Evolutionary conservation across 2,797 vertebrate species (phyloP), one percentile per base, ranked within the genome.

Genomic region (Bufotes viridis): DNA sequence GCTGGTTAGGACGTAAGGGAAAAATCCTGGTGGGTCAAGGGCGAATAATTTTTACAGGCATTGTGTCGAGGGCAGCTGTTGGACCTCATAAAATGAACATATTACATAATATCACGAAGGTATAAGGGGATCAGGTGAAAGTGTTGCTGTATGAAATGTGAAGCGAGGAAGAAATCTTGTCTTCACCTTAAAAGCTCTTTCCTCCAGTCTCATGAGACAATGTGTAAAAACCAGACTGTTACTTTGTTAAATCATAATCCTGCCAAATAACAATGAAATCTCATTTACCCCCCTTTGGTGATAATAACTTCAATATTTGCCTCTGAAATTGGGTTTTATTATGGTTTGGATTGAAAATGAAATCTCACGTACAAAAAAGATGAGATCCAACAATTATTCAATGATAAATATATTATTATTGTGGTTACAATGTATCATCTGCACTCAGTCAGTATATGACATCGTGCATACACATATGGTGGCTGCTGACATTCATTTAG

Each of bases 91-190:
- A 34, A 70, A 34, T 7, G 34, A 7, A 42, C 17, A 18, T 8
- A 9, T 24, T 67, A 13, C 24, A 3, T 24, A 3, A 15, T 6
- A 7, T 18, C 17, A 34, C 22, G 24, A 10, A 11, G 22, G 24
- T 17, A n/a, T 24, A 65, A 65, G 22, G 11, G 63, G 22, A 34
- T 72, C 69, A 34, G 26, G 29, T 42, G 34, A 72, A 17, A 72
- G 29, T 22, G 70, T 61, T 90, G 90, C 91, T 86, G 87, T 86
- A 70, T 90, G 87, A 89, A 78, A 90, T 0, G 0, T 90, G 85
- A 90, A 90, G 91, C 91, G 91, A 88, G 1, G 83, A 90, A 53
- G 34, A 74, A 74, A 74, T 80, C 24, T 60, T 78, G 55, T 34
- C 58, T 74, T 20, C 49, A 74, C 70, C 34, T 74, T 8, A 49